Evolutionary conservation across 2,113 vertebrate species (phyloP).

Genomic region (Antechinus flavipes): DNA sequence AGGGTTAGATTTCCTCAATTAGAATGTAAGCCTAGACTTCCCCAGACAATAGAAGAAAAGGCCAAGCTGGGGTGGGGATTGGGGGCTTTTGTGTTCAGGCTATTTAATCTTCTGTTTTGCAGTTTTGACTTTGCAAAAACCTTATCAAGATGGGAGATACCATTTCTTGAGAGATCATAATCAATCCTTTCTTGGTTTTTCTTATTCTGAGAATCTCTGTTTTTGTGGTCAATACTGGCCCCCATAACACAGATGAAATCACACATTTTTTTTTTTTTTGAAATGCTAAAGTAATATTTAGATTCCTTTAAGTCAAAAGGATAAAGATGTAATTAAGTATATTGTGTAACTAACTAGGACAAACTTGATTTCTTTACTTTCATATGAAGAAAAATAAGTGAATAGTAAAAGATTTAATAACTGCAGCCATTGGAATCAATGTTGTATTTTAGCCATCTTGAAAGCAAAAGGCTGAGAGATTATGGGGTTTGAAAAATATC

Average conservation of each 20-base stretch:
- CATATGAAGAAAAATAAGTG: constrained; percentile 56
- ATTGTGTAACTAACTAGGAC: constrained; percentile 53
- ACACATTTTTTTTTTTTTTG: not conserved
- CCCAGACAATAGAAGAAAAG: too few relatives aligned
- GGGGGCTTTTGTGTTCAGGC: too few relatives aligned
- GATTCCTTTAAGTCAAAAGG: constrained; percentile 69
- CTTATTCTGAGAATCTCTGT: too few relatives aligned
- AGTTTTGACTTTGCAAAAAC: too few relatives aligned
- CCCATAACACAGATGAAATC: not conserved
- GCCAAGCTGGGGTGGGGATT: too few relatives aligned
- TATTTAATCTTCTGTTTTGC: too few relatives aligned
- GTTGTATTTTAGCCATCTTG: constrained; percentile 51
- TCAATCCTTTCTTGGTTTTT: too few relatives aligned
- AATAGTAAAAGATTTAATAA: constrained; percentile 77
- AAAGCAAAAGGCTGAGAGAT: constrained; percentile 61
- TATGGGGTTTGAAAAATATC: constrained; percentile 2
- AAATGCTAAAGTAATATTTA: constrained; percentile 2
- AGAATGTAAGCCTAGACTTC: too few relatives aligned
- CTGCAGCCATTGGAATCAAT: constrained; percentile 60
- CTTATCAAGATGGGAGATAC: too few relatives aligned
- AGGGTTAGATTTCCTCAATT: too few relatives aligned
- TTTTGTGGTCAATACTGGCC: too few relatives aligned
- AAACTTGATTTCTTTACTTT: constrained; percentile 66
- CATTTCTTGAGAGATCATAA: too few relatives aligned
- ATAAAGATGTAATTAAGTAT: constrained; percentile 43